phyloP scores from a whole-genome alignment of 2,888 invertebrate genomes.

The Ctena decussata region DNA sequence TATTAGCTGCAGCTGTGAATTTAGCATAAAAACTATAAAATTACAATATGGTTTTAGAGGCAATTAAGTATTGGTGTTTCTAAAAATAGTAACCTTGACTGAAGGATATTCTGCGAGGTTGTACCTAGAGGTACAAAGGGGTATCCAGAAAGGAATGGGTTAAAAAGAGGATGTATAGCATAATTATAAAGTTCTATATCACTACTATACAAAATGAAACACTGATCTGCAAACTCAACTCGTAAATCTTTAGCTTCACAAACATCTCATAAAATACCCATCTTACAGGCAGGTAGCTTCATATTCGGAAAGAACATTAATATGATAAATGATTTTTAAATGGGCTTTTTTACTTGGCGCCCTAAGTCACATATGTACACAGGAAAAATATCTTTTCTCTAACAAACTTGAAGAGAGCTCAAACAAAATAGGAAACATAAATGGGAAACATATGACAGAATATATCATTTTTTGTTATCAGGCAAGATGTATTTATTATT shows the following conservation, averaged over 20 bases:
- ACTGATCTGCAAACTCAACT: no score
- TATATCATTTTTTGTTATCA: background rate
- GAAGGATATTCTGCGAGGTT: no score
- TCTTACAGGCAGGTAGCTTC: background rate
- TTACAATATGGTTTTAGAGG: no score
- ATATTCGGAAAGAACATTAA: constrained; percentile 2
- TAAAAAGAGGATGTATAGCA: no score
- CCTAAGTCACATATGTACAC: background rate
- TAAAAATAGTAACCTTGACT: no score
- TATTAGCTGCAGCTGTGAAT: no score
- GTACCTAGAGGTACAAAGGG: no score
- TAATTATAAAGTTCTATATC: no score
- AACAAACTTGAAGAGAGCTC: background rate
- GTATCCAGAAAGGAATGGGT: no score
- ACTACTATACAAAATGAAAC: no score
- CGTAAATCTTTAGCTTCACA: background rate
- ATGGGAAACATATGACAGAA: constrained; percentile 14
- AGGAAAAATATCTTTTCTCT: constrained; percentile 3
- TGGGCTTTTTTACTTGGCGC: constrained; percentile 16
- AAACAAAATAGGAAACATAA: constrained; percentile 2
- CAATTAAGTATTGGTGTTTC: no score
- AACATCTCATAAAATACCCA: background rate
- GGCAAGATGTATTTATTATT: background rate
- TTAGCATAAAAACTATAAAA: no score
- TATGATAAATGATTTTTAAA: constrained; percentile 26